phyloP scores from a whole-genome alignment of 2,797 vertebrate genomes.

The Telmatherina bonti region DNA sequence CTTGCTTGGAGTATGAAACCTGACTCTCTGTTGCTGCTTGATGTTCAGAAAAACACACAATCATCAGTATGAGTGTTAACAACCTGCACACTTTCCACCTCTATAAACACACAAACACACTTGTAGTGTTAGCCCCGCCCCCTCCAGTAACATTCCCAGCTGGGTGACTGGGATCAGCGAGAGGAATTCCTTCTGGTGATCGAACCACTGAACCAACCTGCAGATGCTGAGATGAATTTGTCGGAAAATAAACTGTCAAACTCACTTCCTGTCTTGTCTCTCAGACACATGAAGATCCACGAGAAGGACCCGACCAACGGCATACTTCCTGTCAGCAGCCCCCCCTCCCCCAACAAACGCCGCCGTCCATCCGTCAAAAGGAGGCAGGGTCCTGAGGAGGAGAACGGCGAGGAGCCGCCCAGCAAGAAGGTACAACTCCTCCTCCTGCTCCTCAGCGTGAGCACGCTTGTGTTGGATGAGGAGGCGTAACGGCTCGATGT shows the following conservation, averaged over 20 bases:
- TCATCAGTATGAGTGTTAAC: not conserved
- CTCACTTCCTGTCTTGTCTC: not conserved
- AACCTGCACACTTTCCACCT: not conserved
- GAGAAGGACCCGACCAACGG: slow-evolving; percentile 90
- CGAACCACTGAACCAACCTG: too few species aligned
- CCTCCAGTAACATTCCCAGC: not conserved
- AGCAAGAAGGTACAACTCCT: slow-evolving; percentile 87
- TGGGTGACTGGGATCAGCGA: not conserved
- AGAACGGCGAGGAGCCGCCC: slow-evolving; percentile 85
- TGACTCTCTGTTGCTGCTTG: not conserved
- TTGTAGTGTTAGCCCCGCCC: slow-evolving; percentile 1
- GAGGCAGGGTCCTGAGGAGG: slow-evolving; percentile 85
- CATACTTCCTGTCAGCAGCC: slow-evolving; percentile 83
- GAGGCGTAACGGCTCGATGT: not conserved
- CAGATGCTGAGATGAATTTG: too few species aligned
- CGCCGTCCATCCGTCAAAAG: slow-evolving; percentile 89
- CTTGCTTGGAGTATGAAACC: too few species aligned
- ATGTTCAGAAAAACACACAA: too few species aligned
- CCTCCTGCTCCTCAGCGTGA: too few species aligned
- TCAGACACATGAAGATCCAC: slow-evolving; percentile 98
- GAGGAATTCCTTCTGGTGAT: not conserved
- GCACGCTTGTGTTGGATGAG: too few species aligned
- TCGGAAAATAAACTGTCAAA: too few species aligned
- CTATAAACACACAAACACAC: not conserved
- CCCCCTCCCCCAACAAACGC: slow-evolving; percentile 89